A percentile compares a stretch with the other conserved stretches of the same genome.
phyloP scores from a whole-genome alignment of 37 sponge, comb jelly and placozoan species.

The Trichoplax adhaerens region DNA sequence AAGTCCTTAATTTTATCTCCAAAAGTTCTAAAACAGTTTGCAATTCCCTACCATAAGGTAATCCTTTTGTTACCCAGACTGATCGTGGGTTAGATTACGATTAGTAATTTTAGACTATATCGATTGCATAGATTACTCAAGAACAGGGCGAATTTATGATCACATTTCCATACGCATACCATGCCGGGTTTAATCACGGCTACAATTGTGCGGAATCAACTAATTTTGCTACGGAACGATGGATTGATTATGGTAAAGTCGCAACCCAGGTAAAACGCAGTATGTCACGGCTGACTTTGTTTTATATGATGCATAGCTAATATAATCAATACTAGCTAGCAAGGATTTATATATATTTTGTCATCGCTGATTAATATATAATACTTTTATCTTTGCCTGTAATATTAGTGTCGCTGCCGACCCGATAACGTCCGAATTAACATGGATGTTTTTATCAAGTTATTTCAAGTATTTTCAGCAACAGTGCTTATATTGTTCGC shows the following conservation, averaged over 20 bases:
- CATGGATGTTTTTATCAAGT: slow-evolving; percentile 82
- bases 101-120: background rate
- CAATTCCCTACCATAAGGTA: slow-evolving; percentile 80
- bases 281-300: background rate
- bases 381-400: too few species aligned
- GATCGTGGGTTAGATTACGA: background rate
- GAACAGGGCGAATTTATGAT: slow-evolving; percentile 73
- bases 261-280: slow-evolving; percentile 32
- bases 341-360: too few species aligned
- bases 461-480: slow-evolving; percentile 24
- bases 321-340: too few species aligned
- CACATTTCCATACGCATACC: slow-evolving; percentile 89
- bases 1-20: slow-evolving; percentile 95
- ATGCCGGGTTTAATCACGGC: slow-evolving; percentile 90
- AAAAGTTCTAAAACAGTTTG: slow-evolving; percentile 53
- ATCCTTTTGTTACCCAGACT: background rate
- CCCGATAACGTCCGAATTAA: slow-evolving; percentile 71
- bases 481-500: background rate
- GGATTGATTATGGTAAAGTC: slow-evolving; percentile 78
- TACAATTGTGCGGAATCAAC: slow-evolving; percentile 95
- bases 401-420: slow-evolving; percentile 50
- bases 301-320: too few species aligned
- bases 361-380: too few species aligned
- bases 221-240: slow-evolving; percentile 75
- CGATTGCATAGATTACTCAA: slow-evolving; percentile 52